phyloP scores from a whole-genome alignment of 2,113 vertebrate genomes.

The Budorcas taxicolor region DNA sequence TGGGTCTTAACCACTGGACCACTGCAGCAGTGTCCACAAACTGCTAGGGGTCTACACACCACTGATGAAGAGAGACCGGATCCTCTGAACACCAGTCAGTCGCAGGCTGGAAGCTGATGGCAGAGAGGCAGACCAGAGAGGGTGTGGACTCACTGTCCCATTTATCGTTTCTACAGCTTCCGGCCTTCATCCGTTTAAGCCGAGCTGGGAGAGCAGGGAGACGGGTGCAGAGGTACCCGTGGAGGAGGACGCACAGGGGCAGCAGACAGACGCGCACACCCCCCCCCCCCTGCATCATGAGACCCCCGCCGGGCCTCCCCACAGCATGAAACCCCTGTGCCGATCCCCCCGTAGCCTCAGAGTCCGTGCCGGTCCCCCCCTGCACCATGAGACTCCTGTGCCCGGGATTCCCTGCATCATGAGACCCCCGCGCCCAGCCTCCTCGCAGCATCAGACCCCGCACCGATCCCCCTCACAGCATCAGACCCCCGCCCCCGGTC shows the following conservation, averaged over 20 bases:
- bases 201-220: not conserved
- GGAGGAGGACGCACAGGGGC: fast-evolving
- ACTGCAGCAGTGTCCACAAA: not conserved
- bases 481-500: too few species aligned
- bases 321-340: too few species aligned
- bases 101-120: not conserved
- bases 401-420: too few species aligned
- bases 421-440: too few species aligned
- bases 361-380: too few species aligned
- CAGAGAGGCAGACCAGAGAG: not conserved
- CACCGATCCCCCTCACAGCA: too few species aligned
- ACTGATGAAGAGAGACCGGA: not conserved
- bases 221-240: fast-evolving
- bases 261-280: fast-evolving
- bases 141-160: fast-evolving
- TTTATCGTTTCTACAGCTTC: not conserved
- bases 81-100: not conserved
- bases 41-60: not conserved
- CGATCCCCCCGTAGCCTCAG: too few species aligned
- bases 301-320: fast-evolving
- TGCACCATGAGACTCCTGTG: fast-evolving
- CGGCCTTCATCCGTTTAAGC: not conserved
- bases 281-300: fast-evolving
- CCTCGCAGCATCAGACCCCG: too few species aligned
- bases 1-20: not conserved